Evolutionary conservation across 2,113 vertebrate species (phyloP).

Genomic region (Heterochromis multidens): DNA sequence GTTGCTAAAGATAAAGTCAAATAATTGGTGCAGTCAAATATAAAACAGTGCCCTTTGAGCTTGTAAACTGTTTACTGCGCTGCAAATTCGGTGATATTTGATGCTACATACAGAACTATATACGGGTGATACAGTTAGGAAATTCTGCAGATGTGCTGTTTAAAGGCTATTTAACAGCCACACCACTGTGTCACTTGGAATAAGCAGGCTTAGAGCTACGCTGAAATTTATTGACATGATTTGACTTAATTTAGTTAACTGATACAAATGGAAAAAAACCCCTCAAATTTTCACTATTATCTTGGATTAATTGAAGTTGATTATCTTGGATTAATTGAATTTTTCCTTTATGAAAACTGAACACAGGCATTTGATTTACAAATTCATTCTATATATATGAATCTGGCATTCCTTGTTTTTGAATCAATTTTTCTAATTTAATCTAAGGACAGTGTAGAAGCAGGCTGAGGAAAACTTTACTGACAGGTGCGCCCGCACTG

Average conservation of each 20-base stretch:
- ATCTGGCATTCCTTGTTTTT: neutral
- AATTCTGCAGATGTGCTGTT: slow-evolving; percentile 46
- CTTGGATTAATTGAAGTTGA: neutral
- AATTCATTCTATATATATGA: neutral
- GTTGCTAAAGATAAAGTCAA: slow-evolving; percentile 56
- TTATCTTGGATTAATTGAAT: neutral
- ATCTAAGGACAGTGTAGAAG: neutral
- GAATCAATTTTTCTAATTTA: neutral
- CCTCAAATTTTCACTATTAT: neutral
- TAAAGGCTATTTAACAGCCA: slow-evolving; percentile 1
- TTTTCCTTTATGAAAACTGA: neutral
- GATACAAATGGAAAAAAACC: neutral
- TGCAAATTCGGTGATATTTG: slow-evolving; percentile 11
- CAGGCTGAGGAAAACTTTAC: neutral
- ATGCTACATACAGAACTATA: slow-evolving; percentile 3
- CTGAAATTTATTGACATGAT: neutral
- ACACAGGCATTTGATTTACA: neutral
- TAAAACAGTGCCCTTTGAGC: slow-evolving; percentile 17
- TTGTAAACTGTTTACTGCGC: slow-evolving; percentile 28
- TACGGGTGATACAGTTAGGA: neutral
- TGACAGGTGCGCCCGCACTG: neutral
- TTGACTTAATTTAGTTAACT: neutral
- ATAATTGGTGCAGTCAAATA: slow-evolving; percentile 6
- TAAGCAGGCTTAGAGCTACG: neutral
- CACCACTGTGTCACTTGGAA: neutral